phyloP scores from a whole-genome alignment of 2,888 invertebrate species.

The Ectropis crepuscularia region DNA sequence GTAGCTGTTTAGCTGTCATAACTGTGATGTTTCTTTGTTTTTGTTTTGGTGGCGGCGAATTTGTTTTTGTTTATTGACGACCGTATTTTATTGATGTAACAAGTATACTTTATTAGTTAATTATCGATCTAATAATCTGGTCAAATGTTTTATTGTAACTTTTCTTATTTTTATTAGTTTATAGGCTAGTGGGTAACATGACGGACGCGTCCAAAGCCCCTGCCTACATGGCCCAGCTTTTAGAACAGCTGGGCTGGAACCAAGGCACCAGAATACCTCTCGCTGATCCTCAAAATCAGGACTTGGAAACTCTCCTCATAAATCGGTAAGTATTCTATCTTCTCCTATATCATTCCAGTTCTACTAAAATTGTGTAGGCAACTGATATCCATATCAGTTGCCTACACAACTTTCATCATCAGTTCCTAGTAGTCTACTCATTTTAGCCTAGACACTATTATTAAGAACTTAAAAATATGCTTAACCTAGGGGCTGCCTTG shows the following conservation, averaged over 20 bases:
- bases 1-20: conserved; percentile 30
- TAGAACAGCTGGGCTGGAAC: conserved; percentile 89
- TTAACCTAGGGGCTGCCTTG: too few relatives aligned
- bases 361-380: background rate
- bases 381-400: too few relatives aligned
- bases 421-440: too few relatives aligned
- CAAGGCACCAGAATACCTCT: conserved; percentile 92
- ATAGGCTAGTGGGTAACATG: conserved; percentile 48
- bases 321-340: conserved; percentile 55
- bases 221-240: conserved; percentile 85
- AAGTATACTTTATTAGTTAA: conserved; percentile 14
- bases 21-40: conserved; percentile 38
- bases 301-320: conserved; percentile 67
- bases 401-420: too few relatives aligned
- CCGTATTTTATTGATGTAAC: conserved; percentile 51
- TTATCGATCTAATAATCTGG: conserved; percentile 9
- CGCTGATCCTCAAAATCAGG: conserved; percentile 89
- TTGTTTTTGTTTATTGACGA: conserved; percentile 34
- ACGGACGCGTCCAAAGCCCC: conserved; percentile 59
- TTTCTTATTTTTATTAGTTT: background rate
- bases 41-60: conserved; percentile 56
- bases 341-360: background rate
- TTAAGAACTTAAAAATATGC: too few relatives aligned
- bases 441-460: too few relatives aligned
- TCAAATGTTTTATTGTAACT: background rate